A percentile compares a stretch with the other conserved stretches of the same genome.
Conservation (phyloP, 2,888 invertebrate genomes). For the Torymus texanus region DNA sequence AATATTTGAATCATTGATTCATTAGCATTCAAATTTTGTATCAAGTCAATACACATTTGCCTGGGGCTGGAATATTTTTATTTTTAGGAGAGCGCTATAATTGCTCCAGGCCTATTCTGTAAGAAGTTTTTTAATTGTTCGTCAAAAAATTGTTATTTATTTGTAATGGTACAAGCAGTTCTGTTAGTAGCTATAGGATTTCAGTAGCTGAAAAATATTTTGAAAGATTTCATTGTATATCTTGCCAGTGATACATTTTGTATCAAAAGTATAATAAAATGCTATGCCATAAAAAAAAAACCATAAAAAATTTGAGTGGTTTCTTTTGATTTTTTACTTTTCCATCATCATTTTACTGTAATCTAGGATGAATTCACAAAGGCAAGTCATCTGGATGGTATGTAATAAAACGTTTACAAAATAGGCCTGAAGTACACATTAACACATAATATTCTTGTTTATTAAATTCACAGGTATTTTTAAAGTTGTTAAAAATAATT, state of each 20-base stretch:
- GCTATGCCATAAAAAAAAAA: conserved; percentile 62
- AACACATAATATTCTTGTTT: conserved; percentile 23
- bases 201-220: conserved; percentile 59
- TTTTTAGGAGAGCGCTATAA: conserved; percentile 32
- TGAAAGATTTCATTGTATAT: conserved; percentile 68
- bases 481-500: conserved; percentile 44
- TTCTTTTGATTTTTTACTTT: conserved; percentile 51
- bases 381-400: conserved; percentile 63
- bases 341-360: conserved; percentile 36
- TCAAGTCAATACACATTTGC: conserved; percentile 31
- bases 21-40: conserved; percentile 17
- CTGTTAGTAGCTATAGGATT: conserved; percentile 27
- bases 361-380: conserved; percentile 42
- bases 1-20: conserved; percentile 7
- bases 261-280: conserved; percentile 69
- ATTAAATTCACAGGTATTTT: conserved; percentile 22
- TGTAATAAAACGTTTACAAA: conserved; percentile 70
- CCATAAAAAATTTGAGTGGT: conserved; percentile 12
- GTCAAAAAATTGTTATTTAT: conserved; percentile 58
- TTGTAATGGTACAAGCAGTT: conserved; percentile 36
- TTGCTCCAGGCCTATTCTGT: conserved; percentile 73
- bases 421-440: conserved; percentile 68
- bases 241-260: conserved; percentile 65
- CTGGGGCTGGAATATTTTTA: conserved; percentile 48
- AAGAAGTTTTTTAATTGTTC: conserved; percentile 59